Base-by-base conservation (phyloP, 1,140 invertebrate genomes). In the Dryas iulia region DNA sequence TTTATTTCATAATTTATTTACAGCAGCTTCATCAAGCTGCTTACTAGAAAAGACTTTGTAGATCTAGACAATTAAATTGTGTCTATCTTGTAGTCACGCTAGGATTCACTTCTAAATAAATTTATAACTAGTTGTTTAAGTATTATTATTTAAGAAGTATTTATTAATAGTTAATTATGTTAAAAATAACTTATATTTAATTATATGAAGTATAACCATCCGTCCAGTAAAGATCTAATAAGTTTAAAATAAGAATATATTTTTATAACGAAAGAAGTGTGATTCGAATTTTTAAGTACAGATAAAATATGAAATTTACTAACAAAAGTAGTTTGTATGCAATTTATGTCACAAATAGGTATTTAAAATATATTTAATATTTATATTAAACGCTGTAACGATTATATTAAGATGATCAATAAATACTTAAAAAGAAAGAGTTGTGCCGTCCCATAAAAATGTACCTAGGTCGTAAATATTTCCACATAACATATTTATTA, bases 31-130 rank as follows among this genome's bases (percentile, higher is more conserved):
- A 7, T 21, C 7, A 18, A 7, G 39, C 39, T 21, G 39, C 7
- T 47, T 7, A 2, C 39, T 14, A 35, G 6, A 47, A 47, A 47
- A 47, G 39, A 21, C 39, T 47, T 47, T 21, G 14, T 47, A 10
- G 39, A 18, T 21, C 7, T 47, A 10, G 39, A 18, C 39, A 47
- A 47, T 21, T 21, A 2, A 47, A 47, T 47, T 47, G 2, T 47
- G 39, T 47, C 39, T 47, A 47, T 21, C 39, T 47, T 47, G 39
- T 47, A 47, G 39, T 47, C 39, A 47, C 39, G 39, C 39, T 47
- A 47, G 39, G 4, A 47, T 47, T n/a, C 39, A 21, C 18, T 8
- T 21, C 1, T 21, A 18, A 8, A 8, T 18, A 47, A 47, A 47
- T 18, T 14, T 2, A 18, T 18, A 47, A 18, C 8, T 47, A 47